These are phyloP conservation scores for Macrostomum cliftonense DNA, from an alignment of 2,888 invertebrate species.

Conservation along the genomic window DNA sequence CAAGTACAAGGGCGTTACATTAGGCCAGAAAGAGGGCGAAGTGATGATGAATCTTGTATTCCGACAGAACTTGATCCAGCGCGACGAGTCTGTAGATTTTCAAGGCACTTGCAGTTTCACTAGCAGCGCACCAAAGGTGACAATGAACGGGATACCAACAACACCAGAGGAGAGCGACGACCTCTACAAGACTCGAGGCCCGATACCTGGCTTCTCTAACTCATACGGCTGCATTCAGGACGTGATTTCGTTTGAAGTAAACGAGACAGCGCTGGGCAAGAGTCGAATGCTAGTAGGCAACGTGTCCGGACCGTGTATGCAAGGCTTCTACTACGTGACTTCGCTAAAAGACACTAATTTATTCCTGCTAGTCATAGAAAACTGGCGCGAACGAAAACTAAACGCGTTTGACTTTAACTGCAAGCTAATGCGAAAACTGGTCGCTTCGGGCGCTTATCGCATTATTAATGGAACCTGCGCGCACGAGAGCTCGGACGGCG, in stretches of 20 bases:
- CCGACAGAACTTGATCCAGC: conserved; percentile 30
- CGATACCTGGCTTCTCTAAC: conserved; percentile 36
- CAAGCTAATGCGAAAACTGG: conserved; percentile 35
- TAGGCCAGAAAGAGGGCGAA: conserved; percentile 38
- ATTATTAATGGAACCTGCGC: conserved; percentile 39
- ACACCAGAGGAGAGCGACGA: conserved; percentile 37
- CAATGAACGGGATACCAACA: conserved; percentile 34
- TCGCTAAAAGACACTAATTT: conserved; percentile 36
- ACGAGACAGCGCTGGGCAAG: conserved; percentile 27
- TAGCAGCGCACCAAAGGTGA: conserved; percentile 23
- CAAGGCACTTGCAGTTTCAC: conserved; percentile 17
- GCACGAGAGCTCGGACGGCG: conserved; percentile 17
- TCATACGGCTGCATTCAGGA: conserved; percentile 39
- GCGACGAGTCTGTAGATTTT: conserved; percentile 35
- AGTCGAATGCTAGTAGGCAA: conserved; percentile 38
- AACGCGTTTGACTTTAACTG: conserved; percentile 36
- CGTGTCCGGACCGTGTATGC: conserved; percentile 38
- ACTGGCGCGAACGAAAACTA: conserved; percentile 29
- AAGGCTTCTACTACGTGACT: conserved; percentile 38
- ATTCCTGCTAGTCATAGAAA: conserved; percentile 36
- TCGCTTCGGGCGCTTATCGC: conserved; percentile 36
- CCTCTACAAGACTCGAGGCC: conserved; percentile 35
- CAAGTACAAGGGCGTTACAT: conserved; percentile 33
- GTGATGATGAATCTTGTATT: conserved; percentile 39
- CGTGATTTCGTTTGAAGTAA: conserved; percentile 30